Conservation (phyloP, 2,888 invertebrate species). For the Parasteatoda lunata region DNA sequence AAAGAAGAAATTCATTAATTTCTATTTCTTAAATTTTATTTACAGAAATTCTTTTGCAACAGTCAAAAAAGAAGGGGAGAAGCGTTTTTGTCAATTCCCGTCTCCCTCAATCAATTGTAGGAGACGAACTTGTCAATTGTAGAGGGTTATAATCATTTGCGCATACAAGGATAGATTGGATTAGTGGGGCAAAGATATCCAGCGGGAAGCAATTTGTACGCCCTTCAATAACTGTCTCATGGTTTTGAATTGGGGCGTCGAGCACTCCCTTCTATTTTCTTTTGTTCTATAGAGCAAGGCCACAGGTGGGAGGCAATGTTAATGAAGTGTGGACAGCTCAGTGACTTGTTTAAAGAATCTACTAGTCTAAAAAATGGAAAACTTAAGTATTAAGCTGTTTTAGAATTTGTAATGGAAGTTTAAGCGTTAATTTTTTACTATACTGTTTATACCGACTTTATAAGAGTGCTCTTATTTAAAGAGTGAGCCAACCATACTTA, state of each 20-base stretch:
- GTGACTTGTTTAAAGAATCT: no score
- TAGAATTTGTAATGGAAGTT: no score
- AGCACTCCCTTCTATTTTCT: not conserved
- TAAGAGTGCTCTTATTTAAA: no score
- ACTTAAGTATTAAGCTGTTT: no score
- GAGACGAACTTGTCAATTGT: constrained; percentile 23
- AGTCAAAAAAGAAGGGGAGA: not conserved
- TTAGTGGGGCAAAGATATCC: constrained; percentile 32
- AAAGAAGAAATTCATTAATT: no score
- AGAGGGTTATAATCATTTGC: constrained; percentile 53
- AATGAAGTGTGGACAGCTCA: constrained; percentile 39
- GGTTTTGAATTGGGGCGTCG: not conserved
- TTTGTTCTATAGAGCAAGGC: constrained; percentile 29
- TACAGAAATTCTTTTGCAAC: no score
- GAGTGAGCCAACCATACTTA: no score
- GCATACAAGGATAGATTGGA: constrained; percentile 59
- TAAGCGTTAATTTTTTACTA: no score
- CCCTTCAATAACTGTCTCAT: constrained; percentile 49
- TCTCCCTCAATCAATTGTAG: not conserved
- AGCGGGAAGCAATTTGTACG: constrained; percentile 50
- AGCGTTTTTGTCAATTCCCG: no score
- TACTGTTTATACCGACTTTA: no score
- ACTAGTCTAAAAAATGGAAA: no score
- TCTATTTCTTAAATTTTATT: no score
- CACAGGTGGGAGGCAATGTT: constrained; percentile 30